Evolutionary conservation across 1,140 invertebrate species (phyloP).

Genomic region (Drosophila ambigua): DNA sequence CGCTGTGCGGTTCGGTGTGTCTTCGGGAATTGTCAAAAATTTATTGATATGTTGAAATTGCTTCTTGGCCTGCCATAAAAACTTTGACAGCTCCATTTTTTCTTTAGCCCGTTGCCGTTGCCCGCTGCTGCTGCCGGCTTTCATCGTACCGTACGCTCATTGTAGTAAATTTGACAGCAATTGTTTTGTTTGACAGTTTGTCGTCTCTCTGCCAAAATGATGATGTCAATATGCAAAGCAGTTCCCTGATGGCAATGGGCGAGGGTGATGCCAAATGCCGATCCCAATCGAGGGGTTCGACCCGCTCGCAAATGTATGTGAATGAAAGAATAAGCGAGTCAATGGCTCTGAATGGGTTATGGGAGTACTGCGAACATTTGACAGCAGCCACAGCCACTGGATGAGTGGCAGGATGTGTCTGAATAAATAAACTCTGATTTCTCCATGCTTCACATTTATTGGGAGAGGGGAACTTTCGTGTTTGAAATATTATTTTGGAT

Average conservation of each 20-base stretch:
- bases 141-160: slow-evolving; percentile 41
- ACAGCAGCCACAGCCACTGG: slow-evolving; percentile 29
- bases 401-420: slow-evolving; percentile 19
- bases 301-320: not conserved
- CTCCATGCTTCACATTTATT: too few relatives aligned
- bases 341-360: slow-evolving; percentile 41
- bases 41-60: slow-evolving; percentile 82
- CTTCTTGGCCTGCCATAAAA: slow-evolving; percentile 62
- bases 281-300: slow-evolving; percentile 27
- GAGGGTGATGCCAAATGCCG: slow-evolving; percentile 25
- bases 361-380: slow-evolving; percentile 25
- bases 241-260: slow-evolving; percentile 20
- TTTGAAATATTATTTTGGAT: too few relatives aligned
- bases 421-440: not conserved
- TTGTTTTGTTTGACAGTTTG: slow-evolving; percentile 82
- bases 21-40: slow-evolving; percentile 74
- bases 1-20: slow-evolving; percentile 10
- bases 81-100: slow-evolving; percentile 77
- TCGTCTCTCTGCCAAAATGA: slow-evolving; percentile 76
- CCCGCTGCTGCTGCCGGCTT: slow-evolving; percentile 16
- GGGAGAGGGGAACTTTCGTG: too few relatives aligned
- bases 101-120: slow-evolving; percentile 4
- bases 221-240: slow-evolving; percentile 81
- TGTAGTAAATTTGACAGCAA: slow-evolving; percentile 82
- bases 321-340: slow-evolving; percentile 23